These are phyloP conservation scores for Lepus europaeus DNA, from an alignment of 2,113 vertebrate genomes.

Conservation along the genomic window DNA sequence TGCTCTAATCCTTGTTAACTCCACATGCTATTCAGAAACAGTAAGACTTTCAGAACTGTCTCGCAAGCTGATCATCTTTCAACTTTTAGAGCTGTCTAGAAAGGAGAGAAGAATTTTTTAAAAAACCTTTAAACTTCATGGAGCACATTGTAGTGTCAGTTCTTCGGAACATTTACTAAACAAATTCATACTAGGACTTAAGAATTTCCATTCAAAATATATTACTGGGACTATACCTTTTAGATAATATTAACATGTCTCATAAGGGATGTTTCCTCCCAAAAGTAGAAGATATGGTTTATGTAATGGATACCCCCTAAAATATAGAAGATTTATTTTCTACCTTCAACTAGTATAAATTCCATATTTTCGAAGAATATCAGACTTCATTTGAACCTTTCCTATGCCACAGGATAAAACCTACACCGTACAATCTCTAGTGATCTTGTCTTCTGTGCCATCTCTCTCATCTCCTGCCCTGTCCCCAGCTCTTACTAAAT, in stretches of 20 bases:
- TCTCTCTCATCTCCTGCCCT: not conserved
- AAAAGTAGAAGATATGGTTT: not conserved
- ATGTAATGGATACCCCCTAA: not conserved
- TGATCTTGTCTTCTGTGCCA: not conserved
- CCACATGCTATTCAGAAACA: not conserved
- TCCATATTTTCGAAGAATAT: not conserved
- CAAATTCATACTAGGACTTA: not conserved
- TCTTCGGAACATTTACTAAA: conserved; percentile 25
- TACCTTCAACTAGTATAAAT: not conserved
- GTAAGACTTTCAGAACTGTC: not conserved
- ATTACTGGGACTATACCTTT: not conserved
- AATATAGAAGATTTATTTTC: not conserved
- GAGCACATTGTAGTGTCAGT: not conserved
- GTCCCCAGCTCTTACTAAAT: not conserved
- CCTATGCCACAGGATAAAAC: not conserved
- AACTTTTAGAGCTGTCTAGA: not conserved
- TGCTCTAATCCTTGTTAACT: not conserved
- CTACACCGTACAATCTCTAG: not conserved
- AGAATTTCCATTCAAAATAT: not conserved
- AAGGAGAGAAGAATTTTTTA: not conserved
- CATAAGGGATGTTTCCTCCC: not conserved
- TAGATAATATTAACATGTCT: not conserved
- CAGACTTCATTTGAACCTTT: not conserved
- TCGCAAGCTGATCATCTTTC: not conserved
- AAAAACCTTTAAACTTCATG: not conserved